Evolutionary conservation across 2,888 invertebrate species (phyloP).

Genomic region (Drosophila acutilabella): DNA sequence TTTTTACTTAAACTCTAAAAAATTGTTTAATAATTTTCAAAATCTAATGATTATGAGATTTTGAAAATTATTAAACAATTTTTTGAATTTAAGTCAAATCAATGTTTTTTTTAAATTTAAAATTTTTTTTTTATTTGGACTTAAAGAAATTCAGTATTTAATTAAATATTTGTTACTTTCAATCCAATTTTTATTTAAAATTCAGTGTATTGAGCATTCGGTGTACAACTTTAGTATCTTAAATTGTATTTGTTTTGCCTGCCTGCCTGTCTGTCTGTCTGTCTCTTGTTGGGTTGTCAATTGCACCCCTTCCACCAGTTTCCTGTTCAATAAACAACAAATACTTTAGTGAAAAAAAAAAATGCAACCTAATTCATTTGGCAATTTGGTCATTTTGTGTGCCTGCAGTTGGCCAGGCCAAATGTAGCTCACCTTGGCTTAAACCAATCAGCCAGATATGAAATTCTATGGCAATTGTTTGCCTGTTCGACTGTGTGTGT

Average conservation of each 20-base stretch:
- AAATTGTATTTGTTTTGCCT: slow-evolving; percentile 28
- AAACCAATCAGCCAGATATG: slow-evolving; percentile 34
- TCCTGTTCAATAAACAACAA: slow-evolving; percentile 13
- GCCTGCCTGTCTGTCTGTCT: slow-evolving; percentile 21
- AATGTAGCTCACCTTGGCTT: slow-evolving; percentile 74
- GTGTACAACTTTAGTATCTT: slow-evolving; percentile 4
- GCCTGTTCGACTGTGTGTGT: slow-evolving; percentile 25
- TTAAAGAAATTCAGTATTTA: no score
- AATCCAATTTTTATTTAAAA: no score
- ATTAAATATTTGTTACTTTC: no score
- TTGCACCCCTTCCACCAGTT: background rate
- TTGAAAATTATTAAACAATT: no score
- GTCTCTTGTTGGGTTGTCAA: slow-evolving; percentile 34
- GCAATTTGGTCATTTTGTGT: slow-evolving; percentile 34
- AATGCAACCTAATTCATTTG: slow-evolving; percentile 35
- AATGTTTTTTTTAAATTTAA: no score
- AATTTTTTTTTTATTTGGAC: no score
- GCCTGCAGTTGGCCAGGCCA: slow-evolving; percentile 26
- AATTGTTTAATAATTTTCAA: no score
- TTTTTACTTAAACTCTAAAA: no score
- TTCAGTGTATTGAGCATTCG: no score
- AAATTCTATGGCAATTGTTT: slow-evolving; percentile 29
- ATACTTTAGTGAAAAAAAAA: slow-evolving; percentile 21
- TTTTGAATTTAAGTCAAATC: no score
- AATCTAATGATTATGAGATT: no score